These are phyloP conservation scores for Drosophila robusta DNA, from an alignment of 2,888 invertebrate genomes.

Conservation along the genomic window DNA sequence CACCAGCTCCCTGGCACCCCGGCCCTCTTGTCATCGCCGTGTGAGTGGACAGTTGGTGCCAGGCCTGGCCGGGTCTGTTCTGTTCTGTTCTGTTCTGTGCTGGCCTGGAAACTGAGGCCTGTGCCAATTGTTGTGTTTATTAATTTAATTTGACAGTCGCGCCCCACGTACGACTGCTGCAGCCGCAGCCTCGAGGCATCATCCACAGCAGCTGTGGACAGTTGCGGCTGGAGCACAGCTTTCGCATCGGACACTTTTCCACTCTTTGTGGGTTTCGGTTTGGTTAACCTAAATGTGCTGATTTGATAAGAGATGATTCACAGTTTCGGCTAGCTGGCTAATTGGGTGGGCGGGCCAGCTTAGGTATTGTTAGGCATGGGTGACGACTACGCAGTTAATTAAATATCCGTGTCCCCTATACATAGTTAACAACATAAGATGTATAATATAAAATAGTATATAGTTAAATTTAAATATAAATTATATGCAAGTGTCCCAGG, in stretches of 20 bases:
- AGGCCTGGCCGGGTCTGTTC: neutral
- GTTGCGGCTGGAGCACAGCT: constrained; percentile 38
- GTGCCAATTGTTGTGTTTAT: constrained; percentile 77
- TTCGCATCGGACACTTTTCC: constrained; percentile 36
- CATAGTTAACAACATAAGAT: too few relatives aligned
- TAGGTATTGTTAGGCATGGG: neutral
- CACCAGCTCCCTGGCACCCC: constrained; percentile 9
- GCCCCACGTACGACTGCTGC: constrained; percentile 49
- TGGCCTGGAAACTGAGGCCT: constrained; percentile 29
- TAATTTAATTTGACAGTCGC: constrained; percentile 78
- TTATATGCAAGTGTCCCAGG: too few relatives aligned
- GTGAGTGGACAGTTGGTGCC: constrained; percentile 72
- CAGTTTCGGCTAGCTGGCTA: constrained; percentile 7
- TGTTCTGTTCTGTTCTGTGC: constrained; percentile 1
- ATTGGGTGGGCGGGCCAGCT: constrained; percentile 1
- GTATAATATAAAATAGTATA: too few relatives aligned
- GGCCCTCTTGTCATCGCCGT: constrained; percentile 36
- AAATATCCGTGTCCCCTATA: too few relatives aligned
- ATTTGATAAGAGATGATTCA: constrained; percentile 34
- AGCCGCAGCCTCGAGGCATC: constrained; percentile 56
- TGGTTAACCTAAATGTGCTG: constrained; percentile 50
- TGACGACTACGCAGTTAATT: too few relatives aligned
- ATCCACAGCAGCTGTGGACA: constrained; percentile 63
- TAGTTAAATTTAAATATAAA: too few relatives aligned
- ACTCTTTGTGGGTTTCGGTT: constrained; percentile 23